Conservation (phyloP, 2,888 invertebrate species). For the Sesamia inferens region DNA sequence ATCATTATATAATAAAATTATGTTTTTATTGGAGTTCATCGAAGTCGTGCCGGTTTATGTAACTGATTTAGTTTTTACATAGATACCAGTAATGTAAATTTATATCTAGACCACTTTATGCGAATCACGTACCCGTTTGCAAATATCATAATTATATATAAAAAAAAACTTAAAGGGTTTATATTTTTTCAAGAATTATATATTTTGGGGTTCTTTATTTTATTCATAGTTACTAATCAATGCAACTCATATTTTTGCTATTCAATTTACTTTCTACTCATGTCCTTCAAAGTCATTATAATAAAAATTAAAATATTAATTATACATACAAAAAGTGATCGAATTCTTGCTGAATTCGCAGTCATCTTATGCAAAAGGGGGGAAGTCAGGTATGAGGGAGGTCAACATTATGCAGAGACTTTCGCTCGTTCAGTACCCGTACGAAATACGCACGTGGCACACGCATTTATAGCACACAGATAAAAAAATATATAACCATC, state of each 20-base stretch:
- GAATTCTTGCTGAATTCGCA: constrained; percentile 51
- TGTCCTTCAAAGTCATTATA: too few relatives aligned
- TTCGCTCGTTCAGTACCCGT: constrained; percentile 82
- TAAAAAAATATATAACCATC: constrained; percentile 11
- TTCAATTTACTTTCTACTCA: background rate
- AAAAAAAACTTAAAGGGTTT: too few relatives aligned
- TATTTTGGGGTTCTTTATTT: too few relatives aligned
- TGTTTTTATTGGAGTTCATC: constrained; percentile 44
- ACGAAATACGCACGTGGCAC: constrained; percentile 73
- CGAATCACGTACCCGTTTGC: background rate
- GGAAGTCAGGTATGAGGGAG: constrained; percentile 68
- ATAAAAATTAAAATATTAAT: background rate
- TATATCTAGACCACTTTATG: constrained; percentile 4
- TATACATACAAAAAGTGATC: constrained; percentile 40
- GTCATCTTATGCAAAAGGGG: constrained; percentile 67
- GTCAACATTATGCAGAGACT: constrained; percentile 77
- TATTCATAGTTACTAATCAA: background rate
- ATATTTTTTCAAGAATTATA: background rate
- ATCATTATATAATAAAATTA: constrained; percentile 50
- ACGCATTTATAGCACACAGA: constrained; percentile 67
- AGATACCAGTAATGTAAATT: constrained; percentile 20
- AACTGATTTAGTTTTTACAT: constrained; percentile 39
- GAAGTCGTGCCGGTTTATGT: constrained; percentile 51
- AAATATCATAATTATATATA: background rate
- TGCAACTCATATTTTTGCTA: background rate